Percentiles rank a stretch among this genome's conserved stretches.
These are phyloP conservation scores for Aphyosemion australe DNA, from an alignment of 2,113 vertebrate genomes.

Conservation along the genomic window DNA sequence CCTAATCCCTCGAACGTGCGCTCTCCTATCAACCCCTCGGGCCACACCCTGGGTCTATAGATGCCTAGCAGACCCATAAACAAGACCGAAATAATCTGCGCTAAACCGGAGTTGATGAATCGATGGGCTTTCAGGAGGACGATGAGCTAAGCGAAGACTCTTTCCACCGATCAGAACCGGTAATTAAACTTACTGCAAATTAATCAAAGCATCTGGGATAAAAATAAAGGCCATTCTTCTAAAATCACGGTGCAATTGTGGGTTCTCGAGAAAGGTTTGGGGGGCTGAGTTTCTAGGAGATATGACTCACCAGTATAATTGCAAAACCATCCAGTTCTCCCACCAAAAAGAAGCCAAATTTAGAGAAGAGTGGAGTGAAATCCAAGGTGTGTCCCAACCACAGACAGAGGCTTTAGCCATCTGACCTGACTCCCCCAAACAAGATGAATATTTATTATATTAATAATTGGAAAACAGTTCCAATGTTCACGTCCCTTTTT, in stretches of 20 bases:
- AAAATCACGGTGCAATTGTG: constrained; percentile 66
- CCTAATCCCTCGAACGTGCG: constrained; percentile 9
- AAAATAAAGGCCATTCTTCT: constrained; percentile 71
- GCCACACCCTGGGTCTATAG: constrained; percentile 42
- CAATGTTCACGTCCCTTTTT: too few relatives aligned
- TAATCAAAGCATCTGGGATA: constrained; percentile 66
- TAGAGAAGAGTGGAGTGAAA: constrained; percentile 36
- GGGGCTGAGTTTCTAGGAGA: constrained; percentile 51
- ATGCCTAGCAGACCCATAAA: constrained; percentile 33
- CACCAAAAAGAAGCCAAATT: constrained; percentile 44
- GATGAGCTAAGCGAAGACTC: constrained; percentile 22
- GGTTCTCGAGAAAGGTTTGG: constrained; percentile 51
- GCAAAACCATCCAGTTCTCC: constrained; percentile 60
- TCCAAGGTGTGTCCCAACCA: constrained; percentile 37
- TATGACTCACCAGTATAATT: constrained; percentile 70
- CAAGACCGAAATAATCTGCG: constrained; percentile 20
- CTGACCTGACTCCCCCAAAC: not conserved
- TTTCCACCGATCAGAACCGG: constrained; percentile 60
- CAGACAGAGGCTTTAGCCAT: not conserved
- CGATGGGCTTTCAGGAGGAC: constrained; percentile 24
- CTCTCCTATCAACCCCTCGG: constrained; percentile 2
- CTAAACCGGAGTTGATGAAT: constrained; percentile 27
- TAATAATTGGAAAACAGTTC: too few relatives aligned
- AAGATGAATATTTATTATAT: too few relatives aligned
- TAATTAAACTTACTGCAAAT: constrained; percentile 64